Evolutionary conservation across 2,888 invertebrate species (phyloP), one percentile per base, ranked within the genome.

Genomic region (Electrophaes corylata): DNA sequence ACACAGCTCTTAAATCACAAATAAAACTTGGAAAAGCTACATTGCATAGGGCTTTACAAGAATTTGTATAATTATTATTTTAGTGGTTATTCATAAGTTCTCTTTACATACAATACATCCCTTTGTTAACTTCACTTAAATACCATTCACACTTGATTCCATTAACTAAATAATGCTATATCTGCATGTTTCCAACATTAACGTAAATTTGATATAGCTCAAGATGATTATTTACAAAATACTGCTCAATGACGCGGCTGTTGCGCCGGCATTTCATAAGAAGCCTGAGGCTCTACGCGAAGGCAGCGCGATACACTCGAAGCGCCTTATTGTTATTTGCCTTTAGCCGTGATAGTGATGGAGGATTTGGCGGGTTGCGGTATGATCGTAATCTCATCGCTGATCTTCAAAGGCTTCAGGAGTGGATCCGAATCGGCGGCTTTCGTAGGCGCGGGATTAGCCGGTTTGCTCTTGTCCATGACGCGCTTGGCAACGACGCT

Each of bases 361-460:
- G 82, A 78, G 20, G 88, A 87, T 70, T 90, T 89, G 63, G 96
- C 95, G 69, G 97, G 96, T 85, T 97, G 97, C 68, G 97, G 97
- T 90, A 97, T 97, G 75, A 97, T 97, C 59, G 97, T 97, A 71
- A 97, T 97, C 89, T 97, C 97, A 83, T 97, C 97, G 84, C 97
- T 97, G 76, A 97, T 97, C 88, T 97, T 97, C 62, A 97, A 84
- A 48, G 97, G 96, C 82, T 97, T 97, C 71, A 96, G 86, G 72
- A 96, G 83, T 18, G 96, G 93, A 73, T 96, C 96, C 19, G 76
- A 65, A n/a, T 88, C 83, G 29, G 74, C 44, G 31, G 73, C 64
- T 68, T 86, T 88, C 56, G 69, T 50, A 8, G 62, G 57, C 40
- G 62, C 95, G 31, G 75, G 63, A 23, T 86, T 58, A 10, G 52